Conservation (phyloP, 2,888 invertebrate species). For the Eueremaeus valkanovi region DNA sequence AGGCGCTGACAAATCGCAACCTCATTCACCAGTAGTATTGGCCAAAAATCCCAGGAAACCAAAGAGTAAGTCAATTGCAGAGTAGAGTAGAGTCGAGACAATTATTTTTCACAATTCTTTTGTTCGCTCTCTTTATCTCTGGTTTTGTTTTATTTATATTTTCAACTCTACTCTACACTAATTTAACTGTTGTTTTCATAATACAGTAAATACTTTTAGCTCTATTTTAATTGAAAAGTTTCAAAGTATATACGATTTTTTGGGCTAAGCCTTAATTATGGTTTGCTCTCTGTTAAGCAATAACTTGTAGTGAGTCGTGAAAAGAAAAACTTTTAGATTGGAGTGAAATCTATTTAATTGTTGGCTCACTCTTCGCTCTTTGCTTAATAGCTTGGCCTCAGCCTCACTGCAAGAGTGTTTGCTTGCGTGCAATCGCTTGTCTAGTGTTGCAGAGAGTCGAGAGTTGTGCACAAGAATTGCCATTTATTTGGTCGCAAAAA, state of each 20-base stretch:
- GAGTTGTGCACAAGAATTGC: neutral
- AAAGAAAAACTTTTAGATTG: neutral
- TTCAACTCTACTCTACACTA: too few species aligned
- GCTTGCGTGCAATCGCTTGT: constrained; percentile 4
- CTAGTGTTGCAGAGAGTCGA: too few species aligned
- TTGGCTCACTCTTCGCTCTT: neutral
- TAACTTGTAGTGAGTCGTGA: neutral
- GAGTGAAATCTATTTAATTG: neutral
- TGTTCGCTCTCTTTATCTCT: too few species aligned
- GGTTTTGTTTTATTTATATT: too few species aligned
- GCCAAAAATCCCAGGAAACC: neutral
- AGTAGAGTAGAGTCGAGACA: too few species aligned
- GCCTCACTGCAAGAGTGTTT: neutral
- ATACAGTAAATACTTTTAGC: neutral
- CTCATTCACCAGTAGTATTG: neutral
- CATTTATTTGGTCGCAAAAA: constrained; percentile 2
- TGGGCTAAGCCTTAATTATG: neutral
- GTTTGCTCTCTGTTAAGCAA: neutral
- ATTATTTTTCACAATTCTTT: neutral
- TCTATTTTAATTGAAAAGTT: neutral
- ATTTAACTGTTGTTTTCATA: neutral
- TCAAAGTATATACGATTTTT: too few species aligned
- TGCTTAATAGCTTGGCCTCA: neutral
- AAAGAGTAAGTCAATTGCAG: constrained; percentile 8
- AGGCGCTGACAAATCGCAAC: constrained; percentile 2